Conservation (phyloP, 23 tunicate species). For the Styela clava region DNA sequence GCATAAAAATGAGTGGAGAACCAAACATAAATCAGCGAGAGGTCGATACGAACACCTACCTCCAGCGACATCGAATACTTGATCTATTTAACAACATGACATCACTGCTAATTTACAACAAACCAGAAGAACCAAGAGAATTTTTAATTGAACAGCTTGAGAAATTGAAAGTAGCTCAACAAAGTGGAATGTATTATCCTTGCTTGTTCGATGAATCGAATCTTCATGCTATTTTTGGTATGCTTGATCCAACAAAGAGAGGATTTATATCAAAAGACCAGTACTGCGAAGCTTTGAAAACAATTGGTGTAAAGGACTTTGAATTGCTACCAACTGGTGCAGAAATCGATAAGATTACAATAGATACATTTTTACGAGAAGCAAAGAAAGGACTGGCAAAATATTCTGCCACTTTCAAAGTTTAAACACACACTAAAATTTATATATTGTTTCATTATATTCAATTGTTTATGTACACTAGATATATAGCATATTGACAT, state of each 20-base stretch:
- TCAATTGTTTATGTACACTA: too few species aligned
- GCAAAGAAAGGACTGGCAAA: slow-evolving; percentile 56
- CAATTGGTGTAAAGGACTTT: slow-evolving; percentile 59
- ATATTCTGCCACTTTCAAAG: slow-evolving; percentile 50
- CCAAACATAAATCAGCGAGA: slow-evolving; percentile 44
- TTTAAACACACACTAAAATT: neutral
- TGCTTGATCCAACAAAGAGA: slow-evolving; percentile 84
- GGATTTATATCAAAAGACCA: slow-evolving; percentile 80
- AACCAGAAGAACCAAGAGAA: slow-evolving; percentile 84
- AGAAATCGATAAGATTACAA: slow-evolving; percentile 58
- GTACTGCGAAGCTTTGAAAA: slow-evolving; percentile 66
- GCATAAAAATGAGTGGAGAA: neutral
- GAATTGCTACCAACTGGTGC: slow-evolving; percentile 69
- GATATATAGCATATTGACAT: too few species aligned
- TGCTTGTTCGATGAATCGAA: slow-evolving; percentile 84
- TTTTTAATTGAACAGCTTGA: slow-evolving; percentile 68
- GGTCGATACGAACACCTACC: slow-evolving; percentile 47
- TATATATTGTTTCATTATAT: too few species aligned
- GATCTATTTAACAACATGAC: slow-evolving; percentile 80
- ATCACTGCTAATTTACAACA: slow-evolving; percentile 56
- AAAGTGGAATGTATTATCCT: slow-evolving; percentile 79
- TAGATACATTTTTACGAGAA: slow-evolving; percentile 77
- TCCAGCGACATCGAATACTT: slow-evolving; percentile 54
- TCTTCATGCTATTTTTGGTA: slow-evolving; percentile 80
- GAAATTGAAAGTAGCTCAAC: slow-evolving; percentile 70